phyloP scores from a whole-genome alignment of 1,140 invertebrate species.

The Vollenhovia emeryi region DNA sequence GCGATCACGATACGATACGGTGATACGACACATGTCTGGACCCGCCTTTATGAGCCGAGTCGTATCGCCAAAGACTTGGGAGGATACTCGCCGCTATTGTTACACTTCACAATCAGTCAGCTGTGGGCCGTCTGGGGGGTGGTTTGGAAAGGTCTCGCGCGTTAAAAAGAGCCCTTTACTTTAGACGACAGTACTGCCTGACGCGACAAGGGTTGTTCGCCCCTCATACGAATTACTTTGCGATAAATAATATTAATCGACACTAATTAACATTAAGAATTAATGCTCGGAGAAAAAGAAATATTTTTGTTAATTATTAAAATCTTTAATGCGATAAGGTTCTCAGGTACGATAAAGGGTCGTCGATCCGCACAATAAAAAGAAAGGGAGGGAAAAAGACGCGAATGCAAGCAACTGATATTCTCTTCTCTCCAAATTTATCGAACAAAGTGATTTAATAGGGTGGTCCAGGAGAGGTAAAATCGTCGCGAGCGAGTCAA shows the following conservation, averaged over 20 bases:
- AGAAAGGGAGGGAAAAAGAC: neutral
- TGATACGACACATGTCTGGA: too few relatives aligned
- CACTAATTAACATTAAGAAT: neutral
- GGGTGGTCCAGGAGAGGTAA: neutral
- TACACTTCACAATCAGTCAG: conserved; percentile 54
- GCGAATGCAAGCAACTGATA: neutral
- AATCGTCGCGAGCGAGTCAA: neutral
- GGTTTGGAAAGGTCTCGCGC: conserved; percentile 12
- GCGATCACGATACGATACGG: too few relatives aligned
- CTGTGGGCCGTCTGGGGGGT: conserved; percentile 52
- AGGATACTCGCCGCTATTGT: conserved; percentile 39
- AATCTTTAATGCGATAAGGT: neutral
- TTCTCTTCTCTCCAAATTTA: neutral
- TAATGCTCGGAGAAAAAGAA: neutral
- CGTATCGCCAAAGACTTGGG: conserved; percentile 56
- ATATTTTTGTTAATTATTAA: neutral
- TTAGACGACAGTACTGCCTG: neutral
- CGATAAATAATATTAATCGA: neutral
- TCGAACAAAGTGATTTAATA: neutral
- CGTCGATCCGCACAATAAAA: neutral
- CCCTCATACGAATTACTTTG: neutral
- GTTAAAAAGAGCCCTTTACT: neutral
- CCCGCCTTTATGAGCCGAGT: neutral
- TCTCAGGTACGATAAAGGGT: neutral
- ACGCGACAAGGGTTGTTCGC: neutral